Evolutionary conservation across 2,888 invertebrate species (phyloP).

Genomic region (Laothoe populi): DNA sequence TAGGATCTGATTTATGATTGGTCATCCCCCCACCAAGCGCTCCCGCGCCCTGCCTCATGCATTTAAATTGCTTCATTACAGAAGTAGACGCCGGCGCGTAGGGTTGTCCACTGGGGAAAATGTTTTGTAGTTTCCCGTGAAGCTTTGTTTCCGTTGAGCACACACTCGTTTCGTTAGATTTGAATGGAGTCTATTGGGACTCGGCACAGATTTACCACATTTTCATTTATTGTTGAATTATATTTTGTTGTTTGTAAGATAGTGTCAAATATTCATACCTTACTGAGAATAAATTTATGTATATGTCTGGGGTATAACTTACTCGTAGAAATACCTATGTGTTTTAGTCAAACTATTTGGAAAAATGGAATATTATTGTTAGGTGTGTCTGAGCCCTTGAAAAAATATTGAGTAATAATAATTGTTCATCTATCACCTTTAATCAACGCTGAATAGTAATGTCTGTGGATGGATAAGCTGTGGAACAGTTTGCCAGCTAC

Average conservation of each 20-base stretch:
- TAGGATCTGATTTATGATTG: conserved; percentile 49
- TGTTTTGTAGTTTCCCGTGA: conserved; percentile 42
- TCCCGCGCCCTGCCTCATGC: conserved; percentile 85
- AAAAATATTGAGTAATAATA: too few relatives aligned
- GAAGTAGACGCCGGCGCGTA: conserved; percentile 77
- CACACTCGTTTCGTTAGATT: conserved; percentile 30
- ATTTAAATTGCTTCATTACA: conserved; percentile 86
- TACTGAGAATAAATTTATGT: neutral
- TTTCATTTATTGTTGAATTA: conserved; percentile 31
- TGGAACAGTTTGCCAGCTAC: too few relatives aligned
- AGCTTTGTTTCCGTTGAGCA: conserved; percentile 35
- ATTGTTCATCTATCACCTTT: too few relatives aligned
- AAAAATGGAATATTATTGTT: too few relatives aligned
- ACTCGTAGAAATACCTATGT: too few relatives aligned
- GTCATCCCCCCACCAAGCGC: conserved; percentile 74
- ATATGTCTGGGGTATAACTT: too few relatives aligned
- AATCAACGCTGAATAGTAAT: too few relatives aligned
- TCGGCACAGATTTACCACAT: conserved; percentile 26
- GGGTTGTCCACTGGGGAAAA: conserved; percentile 76
- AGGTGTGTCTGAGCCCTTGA: too few relatives aligned
- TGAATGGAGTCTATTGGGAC: conserved; percentile 24
- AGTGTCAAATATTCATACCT: neutral
- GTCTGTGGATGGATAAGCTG: too few relatives aligned
- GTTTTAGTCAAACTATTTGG: too few relatives aligned
- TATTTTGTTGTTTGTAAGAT: conserved; percentile 1